Evolutionary conservation across 2,888 invertebrate genomes (phyloP).

Genomic region (Euphydryas editha): DNA sequence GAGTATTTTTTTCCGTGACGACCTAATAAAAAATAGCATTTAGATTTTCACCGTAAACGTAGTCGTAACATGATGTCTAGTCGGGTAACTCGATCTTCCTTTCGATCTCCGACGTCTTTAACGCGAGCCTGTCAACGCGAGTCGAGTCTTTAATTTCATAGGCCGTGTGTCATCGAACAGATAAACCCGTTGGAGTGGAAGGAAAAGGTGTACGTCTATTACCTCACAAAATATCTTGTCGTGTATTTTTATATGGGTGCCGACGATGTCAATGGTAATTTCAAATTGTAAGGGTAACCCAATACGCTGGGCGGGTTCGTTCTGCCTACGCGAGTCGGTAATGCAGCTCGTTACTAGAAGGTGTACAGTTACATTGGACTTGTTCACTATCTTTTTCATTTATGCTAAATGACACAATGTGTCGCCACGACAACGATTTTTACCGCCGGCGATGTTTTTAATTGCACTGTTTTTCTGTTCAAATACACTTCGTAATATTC

Average conservation of each 20-base stretch:
- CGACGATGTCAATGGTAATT: conserved; percentile 75
- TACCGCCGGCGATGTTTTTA: conserved; percentile 9
- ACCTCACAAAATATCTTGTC: conserved; percentile 70
- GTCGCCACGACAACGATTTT: conserved; percentile 25
- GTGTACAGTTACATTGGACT: conserved; percentile 58
- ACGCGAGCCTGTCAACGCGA: conserved; percentile 70
- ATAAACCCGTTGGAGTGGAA: conserved; percentile 64
- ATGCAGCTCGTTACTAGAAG: conserved; percentile 58
- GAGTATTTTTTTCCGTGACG: neutral
- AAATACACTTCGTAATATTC: neutral
- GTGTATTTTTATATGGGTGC: conserved; percentile 71
- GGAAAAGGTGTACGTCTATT: conserved; percentile 70
- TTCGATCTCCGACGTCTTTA: conserved; percentile 50
- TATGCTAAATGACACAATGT: conserved; percentile 42
- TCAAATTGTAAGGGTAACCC: conserved; percentile 65
- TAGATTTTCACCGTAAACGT: conserved; percentile 11
- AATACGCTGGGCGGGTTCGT: conserved; percentile 61
- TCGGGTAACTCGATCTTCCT: conserved; percentile 42
- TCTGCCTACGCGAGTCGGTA: conserved; percentile 50
- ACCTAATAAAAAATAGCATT: conserved; percentile 12
- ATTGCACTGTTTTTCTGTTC: conserved; percentile 1
- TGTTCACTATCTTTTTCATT: conserved; percentile 45
- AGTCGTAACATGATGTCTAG: conserved; percentile 41
- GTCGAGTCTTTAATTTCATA: conserved; percentile 68
- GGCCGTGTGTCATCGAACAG: conserved; percentile 63